These are phyloP conservation scores for Julus scandinavius DNA, from an alignment of 2,888 invertebrate species.

Conservation along the genomic window DNA sequence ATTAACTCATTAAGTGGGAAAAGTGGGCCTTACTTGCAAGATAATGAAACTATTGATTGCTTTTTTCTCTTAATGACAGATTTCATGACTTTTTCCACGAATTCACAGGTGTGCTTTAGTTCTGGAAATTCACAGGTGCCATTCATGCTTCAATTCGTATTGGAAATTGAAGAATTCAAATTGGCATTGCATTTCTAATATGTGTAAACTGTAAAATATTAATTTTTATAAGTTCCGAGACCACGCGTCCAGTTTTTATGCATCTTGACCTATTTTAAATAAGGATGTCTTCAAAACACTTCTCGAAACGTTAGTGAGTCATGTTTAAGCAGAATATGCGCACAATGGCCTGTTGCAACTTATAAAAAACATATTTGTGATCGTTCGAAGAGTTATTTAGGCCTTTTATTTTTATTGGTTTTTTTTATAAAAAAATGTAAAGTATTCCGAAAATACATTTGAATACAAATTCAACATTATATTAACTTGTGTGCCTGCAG, in stretches of 20 bases:
- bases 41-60: neutral
- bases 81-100: neutral
- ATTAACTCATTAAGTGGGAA: neutral
- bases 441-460: too few species aligned
- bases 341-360: too few species aligned
- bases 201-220: neutral
- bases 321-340: too few species aligned
- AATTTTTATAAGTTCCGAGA: neutral
- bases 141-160: neutral
- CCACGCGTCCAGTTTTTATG: neutral
- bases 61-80: neutral
- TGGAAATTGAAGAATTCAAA: neutral
- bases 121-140: neutral
- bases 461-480: too few species aligned
- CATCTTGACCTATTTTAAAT: neutral
- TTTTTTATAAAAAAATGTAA: too few species aligned
- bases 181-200: neutral
- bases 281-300: neutral
- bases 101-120: neutral
- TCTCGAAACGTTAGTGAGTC: neutral
- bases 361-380: too few species aligned
- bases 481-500: too few species aligned
- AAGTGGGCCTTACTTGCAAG: neutral
- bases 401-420: too few species aligned
- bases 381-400: too few species aligned